Percentiles rank a stretch among this genome's conserved stretches.
These are phyloP conservation scores for Prietella phreatophila DNA, from an alignment of 2,113 vertebrate genomes.

Conservation along the genomic window DNA sequence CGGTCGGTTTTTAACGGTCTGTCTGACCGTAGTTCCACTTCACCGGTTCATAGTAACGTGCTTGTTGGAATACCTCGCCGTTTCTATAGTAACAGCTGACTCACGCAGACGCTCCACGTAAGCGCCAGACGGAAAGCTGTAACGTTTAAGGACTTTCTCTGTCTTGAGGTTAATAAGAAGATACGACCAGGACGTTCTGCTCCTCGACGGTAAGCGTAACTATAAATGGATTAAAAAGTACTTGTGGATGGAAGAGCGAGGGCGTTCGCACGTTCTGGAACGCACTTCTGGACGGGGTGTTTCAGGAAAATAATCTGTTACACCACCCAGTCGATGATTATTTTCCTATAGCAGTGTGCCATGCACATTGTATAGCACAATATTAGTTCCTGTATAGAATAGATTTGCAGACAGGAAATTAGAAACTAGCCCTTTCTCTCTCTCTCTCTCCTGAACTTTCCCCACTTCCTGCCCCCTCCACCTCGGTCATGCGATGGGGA, in stretches of 20 bases:
- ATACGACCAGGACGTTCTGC: not conserved
- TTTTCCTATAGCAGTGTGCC: not conserved
- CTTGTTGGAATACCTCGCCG: too few relatives aligned
- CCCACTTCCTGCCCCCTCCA: conserved; percentile 53
- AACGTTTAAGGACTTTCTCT: not conserved
- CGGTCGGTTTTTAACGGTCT: not conserved
- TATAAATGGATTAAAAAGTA: not conserved
- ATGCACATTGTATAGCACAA: not conserved
- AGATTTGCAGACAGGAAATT: not conserved
- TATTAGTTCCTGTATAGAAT: not conserved
- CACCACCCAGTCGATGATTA: not conserved
- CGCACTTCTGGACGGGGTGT: not conserved
- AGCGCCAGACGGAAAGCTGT: not conserved
- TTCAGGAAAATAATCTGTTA: not conserved
- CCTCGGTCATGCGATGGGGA: conserved; percentile 54
- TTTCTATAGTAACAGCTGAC: not conserved
- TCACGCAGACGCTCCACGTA: not conserved
- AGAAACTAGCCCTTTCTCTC: not conserved
- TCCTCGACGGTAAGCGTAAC: not conserved
- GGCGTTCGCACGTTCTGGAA: not conserved
- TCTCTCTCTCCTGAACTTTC: conserved; percentile 37
- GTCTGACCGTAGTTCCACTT: not conserved
- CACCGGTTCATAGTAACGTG: not conserved
- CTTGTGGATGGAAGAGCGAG: not conserved
- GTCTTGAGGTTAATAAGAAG: too few relatives aligned